Evolutionary conservation across 92 coral and sea anemone species (phyloP).

Genomic region (Meandrina meandrites): DNA sequence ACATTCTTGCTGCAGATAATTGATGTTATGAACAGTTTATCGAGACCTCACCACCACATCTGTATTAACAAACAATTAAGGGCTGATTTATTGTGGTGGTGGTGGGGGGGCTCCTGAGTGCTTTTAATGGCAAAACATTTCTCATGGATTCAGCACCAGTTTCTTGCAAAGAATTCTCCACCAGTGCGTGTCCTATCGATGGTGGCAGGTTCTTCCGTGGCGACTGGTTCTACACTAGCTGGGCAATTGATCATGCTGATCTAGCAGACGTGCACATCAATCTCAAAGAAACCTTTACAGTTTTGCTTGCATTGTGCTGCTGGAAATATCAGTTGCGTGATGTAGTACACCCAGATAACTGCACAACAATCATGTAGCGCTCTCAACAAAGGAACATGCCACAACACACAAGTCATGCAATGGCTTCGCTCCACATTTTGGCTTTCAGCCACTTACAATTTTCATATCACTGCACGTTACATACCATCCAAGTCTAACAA

Average conservation of each 20-base stretch:
- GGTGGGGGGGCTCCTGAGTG: conserved; percentile 22
- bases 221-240: conserved; percentile 48
- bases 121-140: conserved; percentile 33
- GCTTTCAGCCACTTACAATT: conserved; percentile 47
- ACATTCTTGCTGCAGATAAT: conserved; percentile 33
- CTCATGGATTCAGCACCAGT: conserved; percentile 31
- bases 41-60: conserved; percentile 36
- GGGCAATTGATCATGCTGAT: not conserved
- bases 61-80: conserved; percentile 6
- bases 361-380: conserved; percentile 11
- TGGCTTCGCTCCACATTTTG: conserved; percentile 48
- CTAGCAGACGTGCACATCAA: conserved; percentile 25
- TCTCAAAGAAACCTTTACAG: conserved; percentile 16
- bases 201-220: conserved; percentile 30
- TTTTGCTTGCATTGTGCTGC: conserved; percentile 9
- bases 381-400: conserved; percentile 43
- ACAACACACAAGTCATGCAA: conserved; percentile 33
- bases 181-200: conserved; percentile 43
- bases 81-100: conserved; percentile 39
- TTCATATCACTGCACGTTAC: conserved; percentile 42
- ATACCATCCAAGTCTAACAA: conserved; percentile 16
- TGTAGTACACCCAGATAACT: conserved; percentile 38
- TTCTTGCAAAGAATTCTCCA: conserved; percentile 17
- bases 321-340: conserved; percentile 16
- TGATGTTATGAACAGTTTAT: conserved; percentile 29